phyloP scores from a whole-genome alignment of 2,888 invertebrate species.

The Gortyna flavago region DNA sequence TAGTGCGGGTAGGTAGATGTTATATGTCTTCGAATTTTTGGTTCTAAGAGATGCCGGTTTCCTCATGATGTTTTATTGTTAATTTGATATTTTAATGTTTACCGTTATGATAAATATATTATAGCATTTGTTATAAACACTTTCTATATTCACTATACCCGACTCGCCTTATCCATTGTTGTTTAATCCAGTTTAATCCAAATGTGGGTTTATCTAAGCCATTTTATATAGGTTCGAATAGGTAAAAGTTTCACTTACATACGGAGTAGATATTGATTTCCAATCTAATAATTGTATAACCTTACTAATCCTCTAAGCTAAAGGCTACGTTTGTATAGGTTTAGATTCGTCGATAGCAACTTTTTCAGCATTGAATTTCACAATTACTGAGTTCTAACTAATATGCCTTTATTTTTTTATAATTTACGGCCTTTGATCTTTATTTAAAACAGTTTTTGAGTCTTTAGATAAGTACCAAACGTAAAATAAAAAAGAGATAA shows the following conservation, averaged over 20 bases:
- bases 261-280: conserved; percentile 49
- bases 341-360: conserved; percentile 23
- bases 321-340: conserved; percentile 25
- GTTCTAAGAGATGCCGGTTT: too few species aligned
- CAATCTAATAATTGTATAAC: conserved; percentile 50
- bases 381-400: conserved; percentile 8
- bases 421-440: conserved; percentile 8
- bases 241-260: conserved; percentile 41
- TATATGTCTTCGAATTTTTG: too few species aligned
- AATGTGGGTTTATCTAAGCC: conserved; percentile 50
- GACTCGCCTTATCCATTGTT: conserved; percentile 22
- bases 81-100: too few species aligned
- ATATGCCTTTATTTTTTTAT: neutral
- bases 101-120: too few species aligned
- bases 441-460: neutral
- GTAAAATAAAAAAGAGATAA: neutral
- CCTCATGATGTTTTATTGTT: too few species aligned
- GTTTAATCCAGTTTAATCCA: conserved; percentile 45
- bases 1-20: too few species aligned
- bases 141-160: neutral
- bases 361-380: conserved; percentile 3
- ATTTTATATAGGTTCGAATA: conserved; percentile 36
- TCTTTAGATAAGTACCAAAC: neutral
- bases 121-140: neutral
- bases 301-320: conserved; percentile 36